phyloP scores from a whole-genome alignment of 2,113 vertebrate genomes.

The Okapia johnstoni region DNA sequence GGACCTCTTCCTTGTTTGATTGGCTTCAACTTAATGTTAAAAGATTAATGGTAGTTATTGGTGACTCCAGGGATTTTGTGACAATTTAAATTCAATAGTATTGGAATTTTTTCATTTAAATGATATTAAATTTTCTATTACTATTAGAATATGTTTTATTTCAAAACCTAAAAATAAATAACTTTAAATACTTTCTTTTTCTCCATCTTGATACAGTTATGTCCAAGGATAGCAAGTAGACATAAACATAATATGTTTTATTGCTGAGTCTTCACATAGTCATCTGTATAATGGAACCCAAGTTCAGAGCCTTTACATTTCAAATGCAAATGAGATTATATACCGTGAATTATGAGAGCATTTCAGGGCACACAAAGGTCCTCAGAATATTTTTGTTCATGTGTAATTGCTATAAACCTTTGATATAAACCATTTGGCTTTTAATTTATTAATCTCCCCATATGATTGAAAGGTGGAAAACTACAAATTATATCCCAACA shows the following conservation, averaged over 20 bases:
- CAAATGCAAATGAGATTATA: background rate
- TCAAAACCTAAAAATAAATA: background rate
- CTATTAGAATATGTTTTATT: background rate
- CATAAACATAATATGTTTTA: background rate
- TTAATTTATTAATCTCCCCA: background rate
- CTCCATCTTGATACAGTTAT: background rate
- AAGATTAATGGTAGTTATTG: background rate
- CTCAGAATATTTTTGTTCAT: conserved; percentile 18
- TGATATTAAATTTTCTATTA: background rate
- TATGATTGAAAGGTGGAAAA: conserved; percentile 24
- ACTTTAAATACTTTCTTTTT: background rate
- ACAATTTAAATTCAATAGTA: background rate
- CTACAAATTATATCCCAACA: background rate
- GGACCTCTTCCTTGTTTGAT: background rate
- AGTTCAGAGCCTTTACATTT: background rate
- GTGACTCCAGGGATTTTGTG: background rate
- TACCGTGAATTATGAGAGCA: background rate
- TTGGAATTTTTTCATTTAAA: background rate
- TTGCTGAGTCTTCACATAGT: background rate
- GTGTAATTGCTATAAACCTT: background rate
- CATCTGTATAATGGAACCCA: background rate
- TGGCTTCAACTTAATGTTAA: background rate
- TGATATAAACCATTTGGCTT: background rate
- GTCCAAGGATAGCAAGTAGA: background rate
- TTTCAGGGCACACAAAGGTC: conserved; percentile 1